These are phyloP conservation scores for Apus apus DNA, from an alignment of 2,113 vertebrate genomes.

Conservation along the genomic window DNA sequence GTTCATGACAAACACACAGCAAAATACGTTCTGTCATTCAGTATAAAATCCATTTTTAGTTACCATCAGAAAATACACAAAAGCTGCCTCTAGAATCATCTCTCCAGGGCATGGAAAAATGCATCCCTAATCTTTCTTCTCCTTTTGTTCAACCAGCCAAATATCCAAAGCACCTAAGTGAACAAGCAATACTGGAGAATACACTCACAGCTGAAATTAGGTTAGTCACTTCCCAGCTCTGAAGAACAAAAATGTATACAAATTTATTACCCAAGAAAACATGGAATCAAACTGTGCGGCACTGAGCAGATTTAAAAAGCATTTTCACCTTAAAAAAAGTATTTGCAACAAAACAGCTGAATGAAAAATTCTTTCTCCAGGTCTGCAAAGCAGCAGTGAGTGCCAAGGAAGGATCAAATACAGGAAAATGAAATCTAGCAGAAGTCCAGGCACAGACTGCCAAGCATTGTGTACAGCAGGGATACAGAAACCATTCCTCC, in stretches of 20 bases:
- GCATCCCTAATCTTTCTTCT: background rate
- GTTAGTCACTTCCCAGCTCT: background rate
- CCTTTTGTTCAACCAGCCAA: slow-evolving; percentile 2
- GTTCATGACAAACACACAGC: background rate
- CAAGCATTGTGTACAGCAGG: background rate
- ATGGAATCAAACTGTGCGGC: background rate
- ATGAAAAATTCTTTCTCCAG: background rate
- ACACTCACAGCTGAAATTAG: background rate
- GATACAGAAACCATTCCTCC: background rate
- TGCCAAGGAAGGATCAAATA: background rate
- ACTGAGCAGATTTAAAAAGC: background rate
- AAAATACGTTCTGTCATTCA: background rate
- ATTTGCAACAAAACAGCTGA: background rate
- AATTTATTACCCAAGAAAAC: background rate
- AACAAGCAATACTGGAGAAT: background rate
- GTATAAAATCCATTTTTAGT: background rate
- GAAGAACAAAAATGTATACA: background rate
- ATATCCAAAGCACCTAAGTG: background rate
- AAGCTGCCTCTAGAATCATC: background rate
- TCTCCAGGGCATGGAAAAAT: background rate
- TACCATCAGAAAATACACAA: background rate
- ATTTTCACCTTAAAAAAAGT: background rate
- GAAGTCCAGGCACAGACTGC: background rate
- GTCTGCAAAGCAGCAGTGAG: background rate
- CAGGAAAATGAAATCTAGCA: background rate